A percentile compares a stretch with the other conserved stretches of the same genome.
These are phyloP conservation scores for Leptocoma aspasia DNA, from an alignment of 2,113 vertebrate genomes.

Conservation along the genomic window DNA sequence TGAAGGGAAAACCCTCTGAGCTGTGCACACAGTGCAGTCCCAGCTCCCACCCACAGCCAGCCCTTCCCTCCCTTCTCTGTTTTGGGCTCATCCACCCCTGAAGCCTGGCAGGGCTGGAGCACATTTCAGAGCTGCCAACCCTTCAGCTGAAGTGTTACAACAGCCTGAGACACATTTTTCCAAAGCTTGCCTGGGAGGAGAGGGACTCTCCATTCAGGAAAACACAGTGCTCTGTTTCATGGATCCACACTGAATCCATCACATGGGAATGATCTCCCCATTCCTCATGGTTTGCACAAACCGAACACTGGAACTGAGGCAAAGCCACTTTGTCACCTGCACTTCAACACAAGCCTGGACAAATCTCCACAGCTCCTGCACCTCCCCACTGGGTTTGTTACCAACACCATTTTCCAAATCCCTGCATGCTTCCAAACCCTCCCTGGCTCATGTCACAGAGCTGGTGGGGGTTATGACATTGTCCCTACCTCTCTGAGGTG, in stretches of 20 bases:
- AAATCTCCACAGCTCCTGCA: neutral
- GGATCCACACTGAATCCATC: neutral
- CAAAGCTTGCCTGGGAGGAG: neutral
- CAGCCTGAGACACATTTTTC: neutral
- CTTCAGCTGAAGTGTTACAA: neutral
- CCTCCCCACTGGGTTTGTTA: too few species aligned
- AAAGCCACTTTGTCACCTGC: neutral
- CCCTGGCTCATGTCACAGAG: neutral
- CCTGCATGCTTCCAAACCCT: neutral
- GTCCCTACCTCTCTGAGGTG: too few species aligned
- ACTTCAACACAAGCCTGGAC: neutral
- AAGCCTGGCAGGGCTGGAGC: neutral
- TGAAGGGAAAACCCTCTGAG: neutral
- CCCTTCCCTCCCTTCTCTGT: neutral
- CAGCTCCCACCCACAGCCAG: neutral
- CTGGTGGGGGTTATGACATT: fast-evolving
- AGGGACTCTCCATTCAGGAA: neutral
- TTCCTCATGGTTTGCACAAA: neutral
- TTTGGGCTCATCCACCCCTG: neutral
- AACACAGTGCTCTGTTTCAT: neutral
- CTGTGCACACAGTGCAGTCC: neutral
- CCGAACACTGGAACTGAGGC: neutral
- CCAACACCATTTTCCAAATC: neutral
- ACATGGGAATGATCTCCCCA: neutral
- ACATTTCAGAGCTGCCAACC: neutral